These are phyloP conservation scores for Nephrotoma flavescens DNA, from an alignment of 2,888 invertebrate genomes.

Conservation along the genomic window DNA sequence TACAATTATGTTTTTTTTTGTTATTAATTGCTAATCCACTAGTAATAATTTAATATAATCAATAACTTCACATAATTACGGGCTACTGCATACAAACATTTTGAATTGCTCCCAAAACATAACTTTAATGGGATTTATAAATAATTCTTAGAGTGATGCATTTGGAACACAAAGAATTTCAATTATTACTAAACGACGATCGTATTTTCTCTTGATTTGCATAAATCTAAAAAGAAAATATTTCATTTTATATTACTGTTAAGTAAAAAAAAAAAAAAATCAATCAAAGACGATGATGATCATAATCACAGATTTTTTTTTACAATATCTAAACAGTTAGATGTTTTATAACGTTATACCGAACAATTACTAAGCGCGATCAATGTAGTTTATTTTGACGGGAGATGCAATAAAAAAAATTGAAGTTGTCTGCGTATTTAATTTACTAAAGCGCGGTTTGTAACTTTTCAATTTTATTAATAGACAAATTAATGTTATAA, in stretches of 20 bases:
- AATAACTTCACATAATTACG: neutral
- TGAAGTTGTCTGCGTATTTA: neutral
- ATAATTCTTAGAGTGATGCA: no score
- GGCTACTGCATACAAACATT: neutral
- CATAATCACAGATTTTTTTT: neutral
- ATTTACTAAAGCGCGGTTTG: neutral
- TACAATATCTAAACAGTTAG: neutral
- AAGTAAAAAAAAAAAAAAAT: neutral
- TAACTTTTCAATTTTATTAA: neutral
- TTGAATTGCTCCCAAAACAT: neutral
- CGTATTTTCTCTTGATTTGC: neutral
- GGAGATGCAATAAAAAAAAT: neutral
- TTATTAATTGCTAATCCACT: neutral
- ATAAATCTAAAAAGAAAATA: neutral
- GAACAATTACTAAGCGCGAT: neutral
- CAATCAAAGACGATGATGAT: neutral
- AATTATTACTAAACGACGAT: neutral
- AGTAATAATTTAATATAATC: neutral
- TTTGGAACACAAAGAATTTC: neutral
- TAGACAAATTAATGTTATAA: neutral
- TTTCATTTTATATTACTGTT: neutral
- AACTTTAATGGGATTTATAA: neutral
- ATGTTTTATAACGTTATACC: neutral
- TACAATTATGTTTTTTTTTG: neutral
- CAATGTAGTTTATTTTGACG: neutral